Percentiles rank a stretch among this genome's conserved stretches.
Evolutionary conservation across 2,113 vertebrate species (phyloP).

Genomic region (Prionailurus viverrinus): DNA sequence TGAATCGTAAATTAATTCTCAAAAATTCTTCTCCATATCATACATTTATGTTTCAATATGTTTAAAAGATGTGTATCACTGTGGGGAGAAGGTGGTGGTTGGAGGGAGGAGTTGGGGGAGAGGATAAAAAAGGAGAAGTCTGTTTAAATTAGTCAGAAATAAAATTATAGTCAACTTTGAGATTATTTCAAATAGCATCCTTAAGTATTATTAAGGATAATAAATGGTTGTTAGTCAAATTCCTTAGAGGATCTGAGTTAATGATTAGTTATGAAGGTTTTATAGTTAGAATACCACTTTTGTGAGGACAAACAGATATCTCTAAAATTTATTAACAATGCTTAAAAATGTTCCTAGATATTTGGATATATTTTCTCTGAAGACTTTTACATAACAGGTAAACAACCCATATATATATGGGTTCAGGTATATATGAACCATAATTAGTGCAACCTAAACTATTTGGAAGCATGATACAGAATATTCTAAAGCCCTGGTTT

Average conservation of each 20-base stretch:
- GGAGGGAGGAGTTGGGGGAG: background rate
- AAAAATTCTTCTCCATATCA: conserved; percentile 11
- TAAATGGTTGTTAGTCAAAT: conserved; percentile 37
- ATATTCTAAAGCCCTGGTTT: background rate
- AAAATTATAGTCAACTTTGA: background rate
- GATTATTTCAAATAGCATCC: conserved; percentile 26
- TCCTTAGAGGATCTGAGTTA: conserved; percentile 21
- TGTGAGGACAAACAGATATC: conserved; percentile 21
- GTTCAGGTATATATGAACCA: conserved; percentile 23
- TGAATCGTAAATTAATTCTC: conserved; percentile 51
- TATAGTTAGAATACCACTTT: conserved; percentile 38
- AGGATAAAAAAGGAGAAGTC: background rate
- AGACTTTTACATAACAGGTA: conserved; percentile 46
- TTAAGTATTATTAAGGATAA: background rate
- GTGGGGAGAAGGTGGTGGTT: background rate
- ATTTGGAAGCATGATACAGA: conserved; percentile 24
- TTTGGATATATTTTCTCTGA: conserved; percentile 42
- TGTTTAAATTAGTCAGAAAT: conserved; percentile 45
- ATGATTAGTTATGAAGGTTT: conserved; percentile 46
- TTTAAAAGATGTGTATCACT: background rate
- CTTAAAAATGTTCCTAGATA: conserved; percentile 4
- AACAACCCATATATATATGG: background rate
- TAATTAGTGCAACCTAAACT: conserved; percentile 35
- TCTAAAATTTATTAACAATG: conserved; percentile 58
- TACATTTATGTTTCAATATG: background rate